Evolutionary conservation across 1,140 invertebrate species (phyloP).

Genomic region (Lepidotrigona ventralis): DNA sequence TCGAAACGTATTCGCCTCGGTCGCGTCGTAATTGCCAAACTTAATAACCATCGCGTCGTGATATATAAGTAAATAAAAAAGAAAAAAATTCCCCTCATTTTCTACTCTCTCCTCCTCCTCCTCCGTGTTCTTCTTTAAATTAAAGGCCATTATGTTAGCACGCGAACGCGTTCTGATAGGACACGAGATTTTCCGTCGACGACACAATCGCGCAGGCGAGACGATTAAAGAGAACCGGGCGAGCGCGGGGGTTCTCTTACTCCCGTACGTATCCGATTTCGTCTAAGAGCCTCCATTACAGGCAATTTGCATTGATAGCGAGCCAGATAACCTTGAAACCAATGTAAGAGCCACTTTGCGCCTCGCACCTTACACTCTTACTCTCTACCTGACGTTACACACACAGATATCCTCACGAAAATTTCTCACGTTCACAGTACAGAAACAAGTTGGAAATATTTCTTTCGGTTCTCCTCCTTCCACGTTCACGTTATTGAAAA

Average conservation of each 20-base stretch:
- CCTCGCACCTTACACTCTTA: conserved; percentile 27
- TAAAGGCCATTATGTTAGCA: background rate
- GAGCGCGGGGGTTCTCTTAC: conserved; percentile 68
- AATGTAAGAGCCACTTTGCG: conserved; percentile 75
- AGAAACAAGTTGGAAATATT: background rate
- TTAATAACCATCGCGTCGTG: background rate
- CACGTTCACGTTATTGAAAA: no score
- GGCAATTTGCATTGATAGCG: conserved; percentile 79
- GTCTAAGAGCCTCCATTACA: conserved; percentile 78
- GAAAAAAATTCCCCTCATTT: background rate
- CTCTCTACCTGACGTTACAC: background rate
- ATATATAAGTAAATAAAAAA: background rate
- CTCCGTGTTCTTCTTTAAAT: background rate
- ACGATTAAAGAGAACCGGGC: conserved; percentile 55
- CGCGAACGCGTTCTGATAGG: background rate
- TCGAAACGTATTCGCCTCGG: conserved; percentile 44
- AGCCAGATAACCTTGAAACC: conserved; percentile 71
- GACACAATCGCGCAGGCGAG: conserved; percentile 20
- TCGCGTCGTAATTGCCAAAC: background rate
- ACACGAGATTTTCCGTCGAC: conserved; percentile 3
- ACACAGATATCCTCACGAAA: no score
- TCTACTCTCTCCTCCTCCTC: rapidly evolving
- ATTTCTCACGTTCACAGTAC: background rate
- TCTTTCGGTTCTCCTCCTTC: background rate
- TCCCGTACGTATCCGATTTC: conserved; percentile 74